These are phyloP conservation scores for Neofelis nebulosa DNA, from an alignment of 2,113 vertebrate species.

Conservation along the genomic window DNA sequence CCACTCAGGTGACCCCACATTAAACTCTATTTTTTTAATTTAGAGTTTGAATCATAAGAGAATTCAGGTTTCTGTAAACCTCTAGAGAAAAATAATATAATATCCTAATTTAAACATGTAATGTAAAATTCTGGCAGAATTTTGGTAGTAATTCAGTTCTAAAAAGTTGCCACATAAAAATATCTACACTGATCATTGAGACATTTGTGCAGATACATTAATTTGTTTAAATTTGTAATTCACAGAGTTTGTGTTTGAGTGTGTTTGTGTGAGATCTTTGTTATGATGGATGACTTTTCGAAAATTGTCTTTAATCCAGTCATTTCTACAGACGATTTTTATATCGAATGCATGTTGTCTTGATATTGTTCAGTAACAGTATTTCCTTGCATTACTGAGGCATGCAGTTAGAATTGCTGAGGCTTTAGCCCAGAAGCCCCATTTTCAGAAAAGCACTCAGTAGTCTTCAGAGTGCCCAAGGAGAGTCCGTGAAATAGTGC, in stretches of 20 bases:
- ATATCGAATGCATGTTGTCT: not conserved
- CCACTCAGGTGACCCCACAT: not conserved
- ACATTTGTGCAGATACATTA: not conserved
- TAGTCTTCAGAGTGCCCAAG: not conserved
- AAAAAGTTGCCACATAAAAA: not conserved
- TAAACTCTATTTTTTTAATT: not conserved
- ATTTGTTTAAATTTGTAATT: slow-evolving; percentile 33
- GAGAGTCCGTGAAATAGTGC: not conserved
- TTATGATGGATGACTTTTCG: not conserved
- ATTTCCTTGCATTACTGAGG: not conserved
- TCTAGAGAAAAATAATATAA: not conserved
- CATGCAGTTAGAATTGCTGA: not conserved
- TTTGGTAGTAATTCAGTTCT: not conserved
- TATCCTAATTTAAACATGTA: not conserved
- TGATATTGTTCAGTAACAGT: not conserved
- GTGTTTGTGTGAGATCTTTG: not conserved
- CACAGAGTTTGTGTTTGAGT: not conserved
- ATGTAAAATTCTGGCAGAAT: not conserved
- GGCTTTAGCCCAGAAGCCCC: not conserved
- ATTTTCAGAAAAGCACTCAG: not conserved
- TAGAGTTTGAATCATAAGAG: not conserved
- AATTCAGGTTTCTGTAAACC: not conserved
- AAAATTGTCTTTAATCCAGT: not conserved
- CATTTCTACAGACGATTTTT: not conserved
- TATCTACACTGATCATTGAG: not conserved